phyloP scores from a whole-genome alignment of 2,888 invertebrate genomes.

The Baccha elongata region DNA sequence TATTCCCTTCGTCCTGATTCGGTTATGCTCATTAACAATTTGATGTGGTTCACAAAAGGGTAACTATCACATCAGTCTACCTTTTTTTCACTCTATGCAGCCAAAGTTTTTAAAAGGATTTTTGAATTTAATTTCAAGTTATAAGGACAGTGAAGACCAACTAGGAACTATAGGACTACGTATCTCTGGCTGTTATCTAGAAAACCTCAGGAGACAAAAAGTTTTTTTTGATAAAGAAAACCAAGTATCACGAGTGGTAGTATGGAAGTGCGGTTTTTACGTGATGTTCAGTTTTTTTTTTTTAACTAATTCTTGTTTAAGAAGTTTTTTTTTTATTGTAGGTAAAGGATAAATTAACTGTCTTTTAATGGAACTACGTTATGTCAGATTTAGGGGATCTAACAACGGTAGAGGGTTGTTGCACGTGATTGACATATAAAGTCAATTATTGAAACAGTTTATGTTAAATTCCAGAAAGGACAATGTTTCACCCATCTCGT shows the following conservation, averaged over 20 bases:
- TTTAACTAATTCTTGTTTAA: slow-evolving; percentile 17
- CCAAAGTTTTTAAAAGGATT: slow-evolving; percentile 52
- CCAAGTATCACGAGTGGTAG: slow-evolving; percentile 40
- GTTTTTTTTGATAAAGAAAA: slow-evolving; percentile 15
- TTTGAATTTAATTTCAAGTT: slow-evolving; percentile 46
- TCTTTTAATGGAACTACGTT: slow-evolving; percentile 45
- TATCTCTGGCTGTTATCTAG: background rate
- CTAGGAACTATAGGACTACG: background rate
- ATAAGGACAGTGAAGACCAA: background rate
- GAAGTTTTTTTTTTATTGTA: background rate
- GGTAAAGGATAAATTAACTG: slow-evolving; percentile 18
- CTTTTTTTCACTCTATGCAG: slow-evolving; percentile 7
- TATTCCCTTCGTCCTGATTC: slow-evolving; percentile 69
- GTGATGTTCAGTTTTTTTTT: slow-evolving; percentile 38
- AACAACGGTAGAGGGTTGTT: slow-evolving; percentile 2
- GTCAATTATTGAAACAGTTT: slow-evolving; percentile 64
- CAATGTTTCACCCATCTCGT: slow-evolving; percentile 19
- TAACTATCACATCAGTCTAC: slow-evolving; percentile 24
- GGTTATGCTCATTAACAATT: slow-evolving; percentile 68
- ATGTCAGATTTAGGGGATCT: slow-evolving; percentile 41
- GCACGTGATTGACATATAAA: slow-evolving; percentile 72
- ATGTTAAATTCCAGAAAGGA: slow-evolving; percentile 33
- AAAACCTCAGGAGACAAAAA: slow-evolving; percentile 47
- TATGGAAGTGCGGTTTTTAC: slow-evolving; percentile 44
- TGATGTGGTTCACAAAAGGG: slow-evolving; percentile 58